Evolutionary conservation across 2,113 vertebrate genomes (phyloP).

Genomic region (Myrmecophaga tridactyla): DNA sequence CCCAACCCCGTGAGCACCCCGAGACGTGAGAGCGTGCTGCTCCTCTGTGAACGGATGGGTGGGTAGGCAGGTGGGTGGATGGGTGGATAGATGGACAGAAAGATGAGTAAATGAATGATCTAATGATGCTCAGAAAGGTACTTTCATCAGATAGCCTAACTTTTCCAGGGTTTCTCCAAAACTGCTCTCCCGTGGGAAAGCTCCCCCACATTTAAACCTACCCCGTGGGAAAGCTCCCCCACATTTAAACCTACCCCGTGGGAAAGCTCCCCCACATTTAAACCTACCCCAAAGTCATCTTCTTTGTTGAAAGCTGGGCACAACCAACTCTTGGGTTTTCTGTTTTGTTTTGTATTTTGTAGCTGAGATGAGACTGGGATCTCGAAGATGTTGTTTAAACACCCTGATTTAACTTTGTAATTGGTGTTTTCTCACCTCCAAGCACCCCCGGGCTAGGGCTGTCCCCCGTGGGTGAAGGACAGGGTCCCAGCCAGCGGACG

Average conservation of each 20-base stretch:
- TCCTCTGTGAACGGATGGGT: rapidly evolving
- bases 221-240: too few species aligned
- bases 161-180: neutral
- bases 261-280: neutral
- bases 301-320: neutral
- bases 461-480: neutral
- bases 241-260: too few species aligned
- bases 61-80: too few species aligned
- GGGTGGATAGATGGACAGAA: rapidly evolving
- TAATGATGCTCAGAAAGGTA: neutral
- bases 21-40: rapidly evolving
- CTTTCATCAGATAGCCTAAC: neutral
- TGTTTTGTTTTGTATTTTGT: neutral
- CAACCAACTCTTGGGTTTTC: neutral
- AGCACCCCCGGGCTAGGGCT: neutral
- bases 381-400: neutral
- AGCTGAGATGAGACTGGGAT: neutral
- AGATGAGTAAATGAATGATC: too few species aligned
- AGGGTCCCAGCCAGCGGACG: neutral
- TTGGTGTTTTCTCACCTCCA: neutral
- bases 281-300: neutral
- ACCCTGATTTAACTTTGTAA: neutral
- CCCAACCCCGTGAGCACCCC: too few species aligned
- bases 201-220: too few species aligned
- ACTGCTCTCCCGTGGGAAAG: neutral